Percentiles rank a stretch among this genome's conserved stretches.
Evolutionary conservation across 2,888 invertebrate species (phyloP).

Genomic region (Sesia apiformis): DNA sequence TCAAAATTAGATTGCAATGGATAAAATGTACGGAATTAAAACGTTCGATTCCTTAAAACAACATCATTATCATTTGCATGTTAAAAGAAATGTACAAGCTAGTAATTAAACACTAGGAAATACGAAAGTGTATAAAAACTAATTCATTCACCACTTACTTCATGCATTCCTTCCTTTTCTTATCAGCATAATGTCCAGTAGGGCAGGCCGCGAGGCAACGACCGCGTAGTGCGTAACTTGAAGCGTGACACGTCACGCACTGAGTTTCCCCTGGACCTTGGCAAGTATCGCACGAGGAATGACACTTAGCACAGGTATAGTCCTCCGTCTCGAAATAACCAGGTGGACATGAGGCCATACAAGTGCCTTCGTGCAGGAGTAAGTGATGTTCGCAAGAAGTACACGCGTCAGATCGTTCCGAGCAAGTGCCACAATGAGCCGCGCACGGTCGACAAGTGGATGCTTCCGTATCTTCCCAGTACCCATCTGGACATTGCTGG

Average conservation of each 20-base stretch:
- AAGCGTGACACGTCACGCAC: constrained; percentile 86
- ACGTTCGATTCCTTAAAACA: no score
- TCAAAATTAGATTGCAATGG: no score
- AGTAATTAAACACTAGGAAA: no score
- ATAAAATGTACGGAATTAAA: no score
- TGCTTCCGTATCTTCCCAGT: constrained; percentile 85
- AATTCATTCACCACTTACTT: constrained; percentile 39
- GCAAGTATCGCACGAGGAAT: constrained; percentile 86
- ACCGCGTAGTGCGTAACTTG: constrained; percentile 81
- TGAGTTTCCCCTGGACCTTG: constrained; percentile 84
- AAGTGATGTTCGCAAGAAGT: constrained; percentile 92
- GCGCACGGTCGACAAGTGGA: constrained; percentile 89
- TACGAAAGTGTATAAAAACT: no score
- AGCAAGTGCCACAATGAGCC: constrained; percentile 89
- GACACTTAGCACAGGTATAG: constrained; percentile 87
- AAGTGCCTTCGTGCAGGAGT: constrained; percentile 86
- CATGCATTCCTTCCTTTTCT: constrained; percentile 85
- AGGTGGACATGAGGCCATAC: constrained; percentile 87
- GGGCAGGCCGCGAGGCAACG: constrained; percentile 84
- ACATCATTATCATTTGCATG: no score
- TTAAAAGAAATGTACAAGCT: no score
- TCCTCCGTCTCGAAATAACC: constrained; percentile 91
- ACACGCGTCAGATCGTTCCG: constrained; percentile 86
- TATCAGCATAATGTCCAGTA: constrained; percentile 82
- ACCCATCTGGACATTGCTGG: constrained; percentile 92